Evolutionary conservation across 2,797 vertebrate genomes (phyloP).

Genomic region (Lagocephalus sceleratus): DNA sequence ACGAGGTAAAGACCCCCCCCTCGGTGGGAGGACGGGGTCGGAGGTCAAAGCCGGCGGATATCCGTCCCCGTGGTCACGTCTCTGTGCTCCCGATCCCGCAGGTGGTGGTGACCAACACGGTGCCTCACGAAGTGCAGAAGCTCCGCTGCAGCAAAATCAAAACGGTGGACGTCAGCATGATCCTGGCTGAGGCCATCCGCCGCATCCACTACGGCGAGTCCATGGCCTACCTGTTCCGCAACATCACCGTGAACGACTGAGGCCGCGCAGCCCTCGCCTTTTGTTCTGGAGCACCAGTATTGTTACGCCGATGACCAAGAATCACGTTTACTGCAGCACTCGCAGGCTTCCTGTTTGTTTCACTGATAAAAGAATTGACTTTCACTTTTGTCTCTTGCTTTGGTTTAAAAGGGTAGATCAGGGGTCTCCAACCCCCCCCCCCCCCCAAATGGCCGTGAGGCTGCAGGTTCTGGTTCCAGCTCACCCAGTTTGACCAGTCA

Average conservation of each 20-base stretch:
- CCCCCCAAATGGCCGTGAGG: too few relatives aligned
- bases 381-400: background rate
- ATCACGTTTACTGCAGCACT: conserved; percentile 5
- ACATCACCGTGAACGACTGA: conserved; percentile 94
- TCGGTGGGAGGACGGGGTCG: too few relatives aligned
- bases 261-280: conserved; percentile 24
- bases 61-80: too few relatives aligned
- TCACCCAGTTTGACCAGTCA: too few relatives aligned
- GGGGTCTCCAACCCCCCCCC: too few relatives aligned
- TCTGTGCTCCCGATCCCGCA: conserved; percentile 42
- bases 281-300: conserved; percentile 20
- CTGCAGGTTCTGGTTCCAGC: too few relatives aligned
- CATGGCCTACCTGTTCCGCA: conserved; percentile 94
- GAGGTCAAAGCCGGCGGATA: too few relatives aligned
- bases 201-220: conserved; percentile 94
- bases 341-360: conserved; percentile 14
- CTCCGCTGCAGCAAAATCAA: conserved; percentile 95
- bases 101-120: conserved; percentile 95
- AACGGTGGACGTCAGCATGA: conserved; percentile 95
- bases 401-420: too few relatives aligned
- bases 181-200: conserved; percentile 90
- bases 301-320: conserved; percentile 18
- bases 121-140: conserved; percentile 94
- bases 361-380: background rate
- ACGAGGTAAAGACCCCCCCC: conserved; percentile 85